phyloP scores from a whole-genome alignment of 64 coral and sea anemone species.

The Stichodactyla mertensii region DNA sequence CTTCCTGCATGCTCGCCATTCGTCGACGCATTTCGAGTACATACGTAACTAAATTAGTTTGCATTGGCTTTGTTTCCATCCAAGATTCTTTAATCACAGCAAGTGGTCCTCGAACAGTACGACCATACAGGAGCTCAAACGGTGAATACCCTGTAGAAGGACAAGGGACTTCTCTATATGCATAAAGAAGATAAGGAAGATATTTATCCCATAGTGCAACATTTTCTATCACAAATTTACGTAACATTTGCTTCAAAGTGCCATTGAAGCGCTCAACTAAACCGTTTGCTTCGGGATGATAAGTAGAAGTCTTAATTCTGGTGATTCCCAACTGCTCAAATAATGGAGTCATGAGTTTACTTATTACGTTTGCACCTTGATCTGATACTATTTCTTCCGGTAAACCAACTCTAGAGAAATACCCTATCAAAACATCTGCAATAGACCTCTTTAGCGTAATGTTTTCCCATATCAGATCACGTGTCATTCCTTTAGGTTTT shows the following conservation, averaged over 20 bases:
- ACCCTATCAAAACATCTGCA: conserved; percentile 22
- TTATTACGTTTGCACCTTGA: conserved; percentile 9
- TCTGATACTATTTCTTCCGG: conserved; percentile 37
- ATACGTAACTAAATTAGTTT: not conserved
- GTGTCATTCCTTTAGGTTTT: too few relatives aligned
- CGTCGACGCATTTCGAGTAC: conserved; percentile 15
- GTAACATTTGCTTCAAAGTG: conserved; percentile 25
- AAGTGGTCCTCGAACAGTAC: conserved; percentile 34
- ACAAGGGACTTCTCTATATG: conserved; percentile 50
- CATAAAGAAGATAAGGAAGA: conserved; percentile 34
- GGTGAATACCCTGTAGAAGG: conserved; percentile 54
- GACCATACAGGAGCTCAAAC: conserved; percentile 50
- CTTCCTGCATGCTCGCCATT: not conserved
- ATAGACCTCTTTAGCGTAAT: too few relatives aligned
- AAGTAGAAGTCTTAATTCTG: conserved; percentile 35
- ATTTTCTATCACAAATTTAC: conserved; percentile 29
- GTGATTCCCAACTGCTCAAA: not conserved
- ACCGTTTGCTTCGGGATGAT: conserved; percentile 16
- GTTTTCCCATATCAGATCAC: too few relatives aligned
- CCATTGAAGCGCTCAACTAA: conserved; percentile 1
- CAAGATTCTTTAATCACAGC: conserved; percentile 43
- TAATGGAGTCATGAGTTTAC: conserved; percentile 24
- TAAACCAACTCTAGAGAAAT: conserved; percentile 32
- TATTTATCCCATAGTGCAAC: conserved; percentile 4
- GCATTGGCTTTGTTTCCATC: not conserved